Evolutionary conservation across 2,888 invertebrate species (phyloP).

Genomic region (Phragmatobia fuliginosa): DNA sequence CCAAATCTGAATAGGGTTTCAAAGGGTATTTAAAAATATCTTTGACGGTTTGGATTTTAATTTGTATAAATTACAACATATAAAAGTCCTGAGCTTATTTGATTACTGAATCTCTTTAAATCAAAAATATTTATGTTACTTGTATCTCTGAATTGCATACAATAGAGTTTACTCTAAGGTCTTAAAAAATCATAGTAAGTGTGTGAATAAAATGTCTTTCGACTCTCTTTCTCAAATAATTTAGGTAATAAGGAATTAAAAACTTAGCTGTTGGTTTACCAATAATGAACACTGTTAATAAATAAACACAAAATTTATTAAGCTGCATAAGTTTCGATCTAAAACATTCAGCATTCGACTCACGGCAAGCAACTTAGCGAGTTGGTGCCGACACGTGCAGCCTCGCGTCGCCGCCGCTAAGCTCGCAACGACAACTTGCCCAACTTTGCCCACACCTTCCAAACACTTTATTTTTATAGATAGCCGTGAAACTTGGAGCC

Average conservation of each 20-base stretch:
- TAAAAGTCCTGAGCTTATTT: no score
- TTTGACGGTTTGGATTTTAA: no score
- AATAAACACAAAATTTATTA: conserved; percentile 42
- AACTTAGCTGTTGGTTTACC: background rate
- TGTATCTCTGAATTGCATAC: no score
- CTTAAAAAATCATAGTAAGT: no score
- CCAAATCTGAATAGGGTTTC: no score
- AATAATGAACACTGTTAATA: conserved; percentile 11
- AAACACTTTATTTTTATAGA: conserved; percentile 58
- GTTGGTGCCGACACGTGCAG: conserved; percentile 24
- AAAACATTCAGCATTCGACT: conserved; percentile 22
- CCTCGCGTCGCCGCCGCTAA: conserved; percentile 25
- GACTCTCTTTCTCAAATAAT: no score
- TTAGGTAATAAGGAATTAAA: background rate
- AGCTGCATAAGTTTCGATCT: conserved; percentile 36
- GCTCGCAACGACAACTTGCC: conserved; percentile 38
- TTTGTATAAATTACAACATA: no score
- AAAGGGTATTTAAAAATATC: no score
- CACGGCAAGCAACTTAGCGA: conserved; percentile 30
- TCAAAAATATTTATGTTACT: no score
- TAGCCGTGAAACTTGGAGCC: conserved; percentile 53
- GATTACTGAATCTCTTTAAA: no score
- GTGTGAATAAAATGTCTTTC: no score
- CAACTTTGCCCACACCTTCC: conserved; percentile 30
- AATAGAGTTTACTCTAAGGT: no score